Percentiles rank a stretch among this genome's conserved stretches.
Conservation (phyloP, 2,113 vertebrate species). For the Tetraodon nigroviridis region DNA sequence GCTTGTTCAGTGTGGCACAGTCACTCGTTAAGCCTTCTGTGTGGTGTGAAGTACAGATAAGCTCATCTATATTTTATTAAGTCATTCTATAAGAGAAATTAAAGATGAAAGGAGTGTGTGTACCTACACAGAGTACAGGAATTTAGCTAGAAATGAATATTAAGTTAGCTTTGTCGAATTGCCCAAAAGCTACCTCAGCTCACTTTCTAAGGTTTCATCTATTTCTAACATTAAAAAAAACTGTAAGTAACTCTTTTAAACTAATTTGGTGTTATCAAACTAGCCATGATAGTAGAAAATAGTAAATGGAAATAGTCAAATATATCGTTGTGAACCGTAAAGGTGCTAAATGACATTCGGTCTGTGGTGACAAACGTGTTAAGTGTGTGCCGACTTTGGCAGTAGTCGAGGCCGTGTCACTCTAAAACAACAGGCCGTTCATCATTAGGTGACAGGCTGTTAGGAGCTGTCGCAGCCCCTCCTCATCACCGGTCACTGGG, state of each 20-base stretch:
- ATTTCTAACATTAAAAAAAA: slow-evolving; percentile 12
- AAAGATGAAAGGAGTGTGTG: slow-evolving; percentile 58
- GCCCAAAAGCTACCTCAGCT: slow-evolving; percentile 45
- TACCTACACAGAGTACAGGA: slow-evolving; percentile 39
- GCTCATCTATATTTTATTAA: slow-evolving; percentile 61
- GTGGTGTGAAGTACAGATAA: slow-evolving; percentile 43
- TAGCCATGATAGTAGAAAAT: too few relatives aligned
- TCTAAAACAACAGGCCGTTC: slow-evolving; percentile 25
- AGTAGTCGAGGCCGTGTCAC: slow-evolving; percentile 19
- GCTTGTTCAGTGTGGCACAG: slow-evolving; percentile 39
- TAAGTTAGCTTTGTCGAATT: slow-evolving; percentile 45
- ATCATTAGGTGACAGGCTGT: slow-evolving; percentile 55
- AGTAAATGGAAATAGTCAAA: too few relatives aligned
- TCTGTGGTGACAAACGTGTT: not conserved
- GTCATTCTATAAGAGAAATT: slow-evolving; percentile 62
- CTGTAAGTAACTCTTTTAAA: too few relatives aligned
- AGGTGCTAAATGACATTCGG: too few relatives aligned
- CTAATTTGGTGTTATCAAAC: too few relatives aligned
- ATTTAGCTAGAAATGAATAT: slow-evolving; percentile 55
- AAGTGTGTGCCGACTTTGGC: slow-evolving; percentile 24
- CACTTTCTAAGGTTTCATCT: slow-evolving; percentile 59
- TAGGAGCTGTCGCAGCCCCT: slow-evolving; percentile 49
- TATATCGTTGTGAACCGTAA: too few relatives aligned
- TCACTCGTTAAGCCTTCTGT: slow-evolving; percentile 46
- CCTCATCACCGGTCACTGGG: slow-evolving; percentile 39